phyloP scores from a whole-genome alignment of 2,113 vertebrate species.

The Plectropomus leopardus region DNA sequence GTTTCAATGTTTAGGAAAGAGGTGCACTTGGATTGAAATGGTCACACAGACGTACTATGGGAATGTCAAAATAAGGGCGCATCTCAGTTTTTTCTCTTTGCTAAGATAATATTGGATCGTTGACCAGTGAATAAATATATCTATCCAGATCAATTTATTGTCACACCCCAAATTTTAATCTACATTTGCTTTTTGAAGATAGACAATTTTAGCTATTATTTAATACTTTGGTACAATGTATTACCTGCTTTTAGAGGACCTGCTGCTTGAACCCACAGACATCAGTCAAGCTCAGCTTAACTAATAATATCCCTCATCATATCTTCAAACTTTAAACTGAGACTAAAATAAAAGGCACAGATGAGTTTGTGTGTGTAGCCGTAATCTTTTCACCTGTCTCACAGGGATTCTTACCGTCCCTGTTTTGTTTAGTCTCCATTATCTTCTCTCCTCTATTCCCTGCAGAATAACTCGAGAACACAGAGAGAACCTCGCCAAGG shows the following conservation, averaged over 20 bases:
- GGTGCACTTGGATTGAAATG: too few relatives aligned
- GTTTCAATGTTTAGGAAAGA: too few relatives aligned
- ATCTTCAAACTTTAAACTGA: not conserved
- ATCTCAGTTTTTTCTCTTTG: too few relatives aligned
- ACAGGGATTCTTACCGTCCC: not conserved
- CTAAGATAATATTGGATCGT: too few relatives aligned
- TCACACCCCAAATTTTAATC: too few relatives aligned
- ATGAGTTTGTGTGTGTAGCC: not conserved
- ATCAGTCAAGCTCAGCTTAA: not conserved
- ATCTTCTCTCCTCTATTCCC: not conserved
- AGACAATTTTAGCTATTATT: too few relatives aligned
- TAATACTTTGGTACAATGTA: not conserved
- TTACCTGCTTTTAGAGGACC: not conserved
- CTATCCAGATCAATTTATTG: too few relatives aligned
- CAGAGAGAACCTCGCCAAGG: constrained; percentile 91
- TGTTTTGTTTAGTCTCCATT: not conserved
- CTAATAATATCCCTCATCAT: not conserved
- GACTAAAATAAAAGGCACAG: not conserved
- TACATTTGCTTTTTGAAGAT: not conserved
- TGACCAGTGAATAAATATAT: too few relatives aligned
- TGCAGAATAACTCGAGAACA: constrained; percentile 94
- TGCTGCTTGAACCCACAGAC: not conserved
- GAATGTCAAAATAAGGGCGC: too few relatives aligned
- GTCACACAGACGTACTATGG: too few relatives aligned
- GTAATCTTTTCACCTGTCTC: not conserved